Base-by-base conservation (phyloP, 2,797 vertebrate genomes). In the Lemur catta region DNA sequence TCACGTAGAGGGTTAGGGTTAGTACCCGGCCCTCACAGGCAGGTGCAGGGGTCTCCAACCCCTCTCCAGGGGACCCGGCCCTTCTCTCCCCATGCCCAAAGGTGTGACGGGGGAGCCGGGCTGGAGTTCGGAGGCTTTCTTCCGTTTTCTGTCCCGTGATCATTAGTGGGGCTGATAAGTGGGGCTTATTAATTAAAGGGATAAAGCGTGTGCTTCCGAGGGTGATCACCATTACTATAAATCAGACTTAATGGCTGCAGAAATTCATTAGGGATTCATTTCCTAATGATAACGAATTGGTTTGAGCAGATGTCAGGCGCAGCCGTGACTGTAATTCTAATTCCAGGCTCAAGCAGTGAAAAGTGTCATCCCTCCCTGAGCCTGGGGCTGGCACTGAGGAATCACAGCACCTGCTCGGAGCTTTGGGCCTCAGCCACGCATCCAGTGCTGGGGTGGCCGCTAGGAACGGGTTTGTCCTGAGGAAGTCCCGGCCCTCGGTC, bases 221-320 rank as follows among this genome's bases (percentile, higher is more conserved):
- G 93, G 89, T 93, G 94, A 97, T 97, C 95, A 94, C 94, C 52
- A 59, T n/a, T 88, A 78, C 95, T 94, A 94, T 97, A 97, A 96
- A 97, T 98, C 97, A 98, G 97, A 79, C 92, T 96, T 96, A 97
- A 97, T 96, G 93, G 93, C 26, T 10, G 78, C 89, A 93, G 93
- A 97, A 95, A 93, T 92, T 86, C 97, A 97, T 98, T 96, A 98
- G 84, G 78, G 92, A 94, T 67, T 96, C 96, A 92, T 91, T 97
- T 91, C 76, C 94, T 97, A 96, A 96, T 80, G 96, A 97, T 96
- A 97, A 97, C 3, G 94, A 95, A 96, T 97, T 95, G 95, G 97
- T 88, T 1, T 13, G 57, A 63, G 95, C 85, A 97, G 97, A 94
- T 93, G 95, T 97, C 95, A 94, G 92, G 30, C 0, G 15, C 50